Base-by-base conservation (phyloP, 2,113 vertebrate genomes). In the Melanostigma gelatinosum region DNA sequence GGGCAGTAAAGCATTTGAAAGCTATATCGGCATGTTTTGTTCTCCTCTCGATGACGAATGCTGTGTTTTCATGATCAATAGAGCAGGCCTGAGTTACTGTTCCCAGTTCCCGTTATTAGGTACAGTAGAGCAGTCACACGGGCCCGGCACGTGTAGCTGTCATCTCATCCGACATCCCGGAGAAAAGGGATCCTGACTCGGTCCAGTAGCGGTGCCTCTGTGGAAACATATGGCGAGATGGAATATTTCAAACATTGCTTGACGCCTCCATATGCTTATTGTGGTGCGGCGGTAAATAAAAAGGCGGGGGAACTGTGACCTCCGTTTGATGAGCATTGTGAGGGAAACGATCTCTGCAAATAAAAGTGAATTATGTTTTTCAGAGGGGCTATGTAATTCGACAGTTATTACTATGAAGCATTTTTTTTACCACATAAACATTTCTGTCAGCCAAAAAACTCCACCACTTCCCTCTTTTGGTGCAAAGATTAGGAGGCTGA, bases 1-100 rank as follows among this genome's bases (percentile, higher is more conserved):
- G 88, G 89, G 91, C 87, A 86, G 92, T 94, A 93, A 95, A 95
- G 80, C 92, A 93, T 90, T 78, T 82, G 74, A 75, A 88, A 83
- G 89, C 80, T 77, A 29, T 91, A 90, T 93, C 77, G 89, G 89
- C 90, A 93, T 90, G 84, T 88, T 93, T 92, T 91, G 85, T 91
- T 91, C 87, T 84, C 76, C 60, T 88, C 77, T 69, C 32, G 64
- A 86, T 92, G 92, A 95, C 83, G 75, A 85, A 92, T 86, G 87
- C 87, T 70, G 83, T 86, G 87, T 91, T 83, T 86, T 87, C 34
- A n/a, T 78, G 88, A 90, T 93, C 89, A 89, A 93, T 94, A 89
- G 68, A 46, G 82, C 78, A 75, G 88, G 61, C 72, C 67, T 87
- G 88, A 92, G 63, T 87, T 85, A 86, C 86, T 66, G 72, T 83